Percentiles rank a stretch among this genome's conserved stretches.
Evolutionary conservation across 2,888 invertebrate genomes (phyloP).

Genomic region (Microctonus hyperodae): DNA sequence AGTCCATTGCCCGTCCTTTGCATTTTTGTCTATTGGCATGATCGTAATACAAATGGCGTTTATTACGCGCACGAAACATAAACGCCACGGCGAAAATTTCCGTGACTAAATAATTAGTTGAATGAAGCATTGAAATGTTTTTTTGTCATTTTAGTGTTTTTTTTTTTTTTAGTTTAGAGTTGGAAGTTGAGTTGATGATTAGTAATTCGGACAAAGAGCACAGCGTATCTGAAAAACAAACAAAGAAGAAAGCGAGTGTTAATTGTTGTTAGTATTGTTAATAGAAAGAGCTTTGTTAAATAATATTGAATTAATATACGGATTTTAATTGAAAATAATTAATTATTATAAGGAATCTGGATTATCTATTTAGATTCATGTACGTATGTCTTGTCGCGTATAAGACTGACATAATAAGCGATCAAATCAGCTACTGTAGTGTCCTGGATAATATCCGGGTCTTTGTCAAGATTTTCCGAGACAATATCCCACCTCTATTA

Average conservation of each 20-base stretch:
- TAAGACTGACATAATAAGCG: background rate
- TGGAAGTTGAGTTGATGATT: no score
- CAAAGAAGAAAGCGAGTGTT: background rate
- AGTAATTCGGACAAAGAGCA: no score
- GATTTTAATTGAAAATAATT: background rate
- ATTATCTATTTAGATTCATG: no score
- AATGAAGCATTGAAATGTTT: background rate
- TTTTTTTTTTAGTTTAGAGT: no score
- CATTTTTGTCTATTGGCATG: slow-evolving; percentile 61
- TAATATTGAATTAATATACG: background rate
- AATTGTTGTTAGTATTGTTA: no score
- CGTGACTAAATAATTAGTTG: background rate
- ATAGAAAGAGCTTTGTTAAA: no score
- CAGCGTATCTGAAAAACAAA: background rate
- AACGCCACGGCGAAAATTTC: background rate
- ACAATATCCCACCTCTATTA: background rate
- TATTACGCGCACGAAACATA: slow-evolving; percentile 5
- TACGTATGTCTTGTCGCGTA: background rate
- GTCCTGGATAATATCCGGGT: background rate
- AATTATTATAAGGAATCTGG: background rate
- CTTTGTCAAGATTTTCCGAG: background rate
- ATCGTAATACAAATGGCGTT: slow-evolving; percentile 41
- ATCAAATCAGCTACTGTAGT: background rate
- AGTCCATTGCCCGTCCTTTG: slow-evolving; percentile 60
- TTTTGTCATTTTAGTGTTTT: background rate